These are phyloP conservation scores for Psittacula echo DNA, from an alignment of 2,797 vertebrate species.

Conservation along the genomic window DNA sequence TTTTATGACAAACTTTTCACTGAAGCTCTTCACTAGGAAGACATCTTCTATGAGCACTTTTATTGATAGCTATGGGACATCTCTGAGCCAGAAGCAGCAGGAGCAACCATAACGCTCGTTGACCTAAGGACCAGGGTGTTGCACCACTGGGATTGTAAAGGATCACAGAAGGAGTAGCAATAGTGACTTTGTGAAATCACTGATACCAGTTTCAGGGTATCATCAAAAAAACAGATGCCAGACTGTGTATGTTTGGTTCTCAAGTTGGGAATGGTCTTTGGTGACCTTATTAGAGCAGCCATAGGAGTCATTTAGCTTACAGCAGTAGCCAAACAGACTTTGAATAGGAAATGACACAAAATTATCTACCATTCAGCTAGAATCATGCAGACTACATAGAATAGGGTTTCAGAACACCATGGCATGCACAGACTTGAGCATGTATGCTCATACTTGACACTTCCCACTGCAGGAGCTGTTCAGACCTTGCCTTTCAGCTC, in stretches of 20 bases:
- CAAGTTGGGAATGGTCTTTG: background rate
- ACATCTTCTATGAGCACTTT: background rate
- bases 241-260: background rate
- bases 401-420: background rate
- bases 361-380: background rate
- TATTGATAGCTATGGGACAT: background rate
- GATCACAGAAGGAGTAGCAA: background rate
- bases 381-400: background rate
- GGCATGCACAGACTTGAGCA: background rate
- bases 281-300: background rate
- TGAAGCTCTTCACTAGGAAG: background rate
- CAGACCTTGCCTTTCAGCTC: background rate
- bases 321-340: background rate
- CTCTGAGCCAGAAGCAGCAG: background rate
- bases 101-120: background rate
- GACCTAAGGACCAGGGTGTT: background rate
- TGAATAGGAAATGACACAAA: background rate
- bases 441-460: background rate
- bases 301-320: background rate
- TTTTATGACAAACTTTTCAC: background rate
- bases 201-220: accelerated
- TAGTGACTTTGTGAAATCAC: background rate
- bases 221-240: background rate
- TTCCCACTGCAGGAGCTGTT: background rate
- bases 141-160: background rate